Evolutionary conservation across 1,140 invertebrate species (phyloP).

Genomic region (Arion vulgaris): DNA sequence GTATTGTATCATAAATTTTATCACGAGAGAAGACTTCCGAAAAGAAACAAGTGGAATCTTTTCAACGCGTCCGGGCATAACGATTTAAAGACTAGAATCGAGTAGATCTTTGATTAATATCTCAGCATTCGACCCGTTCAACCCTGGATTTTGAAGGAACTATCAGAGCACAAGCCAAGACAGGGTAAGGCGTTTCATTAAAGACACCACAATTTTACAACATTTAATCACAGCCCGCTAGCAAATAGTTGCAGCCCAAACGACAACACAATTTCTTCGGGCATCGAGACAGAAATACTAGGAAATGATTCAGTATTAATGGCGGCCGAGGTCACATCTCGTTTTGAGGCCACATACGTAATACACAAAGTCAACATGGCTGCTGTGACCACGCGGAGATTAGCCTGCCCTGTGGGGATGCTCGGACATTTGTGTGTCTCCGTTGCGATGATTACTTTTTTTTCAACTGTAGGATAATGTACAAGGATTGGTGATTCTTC

Average conservation of each 20-base stretch:
- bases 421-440: neutral
- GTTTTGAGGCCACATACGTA: constrained; percentile 38
- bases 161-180: neutral
- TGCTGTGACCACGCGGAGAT: constrained; percentile 10
- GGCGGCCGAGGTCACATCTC: constrained; percentile 4
- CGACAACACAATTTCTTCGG: constrained; percentile 29
- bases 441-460: constrained; percentile 7
- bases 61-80: neutral
- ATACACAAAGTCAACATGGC: constrained; percentile 38
- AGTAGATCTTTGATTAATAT: constrained; percentile 24
- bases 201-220: constrained; percentile 3
- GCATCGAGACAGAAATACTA: neutral
- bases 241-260: constrained; percentile 24
- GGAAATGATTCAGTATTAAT: constrained; percentile 39
- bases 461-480: neutral
- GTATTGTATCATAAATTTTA: constrained; percentile 9
- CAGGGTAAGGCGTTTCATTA: constrained; percentile 23
- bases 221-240: constrained; percentile 24
- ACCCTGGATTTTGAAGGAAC: neutral
- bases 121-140: neutral
- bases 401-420: constrained; percentile 1
- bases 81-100: constrained; percentile 5
- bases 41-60: constrained; percentile 7
- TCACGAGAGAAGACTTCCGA: too few relatives aligned
- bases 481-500: constrained; percentile 31